Conservation (phyloP, 2,888 invertebrate genomes). For the Notodonta ziczac region DNA sequence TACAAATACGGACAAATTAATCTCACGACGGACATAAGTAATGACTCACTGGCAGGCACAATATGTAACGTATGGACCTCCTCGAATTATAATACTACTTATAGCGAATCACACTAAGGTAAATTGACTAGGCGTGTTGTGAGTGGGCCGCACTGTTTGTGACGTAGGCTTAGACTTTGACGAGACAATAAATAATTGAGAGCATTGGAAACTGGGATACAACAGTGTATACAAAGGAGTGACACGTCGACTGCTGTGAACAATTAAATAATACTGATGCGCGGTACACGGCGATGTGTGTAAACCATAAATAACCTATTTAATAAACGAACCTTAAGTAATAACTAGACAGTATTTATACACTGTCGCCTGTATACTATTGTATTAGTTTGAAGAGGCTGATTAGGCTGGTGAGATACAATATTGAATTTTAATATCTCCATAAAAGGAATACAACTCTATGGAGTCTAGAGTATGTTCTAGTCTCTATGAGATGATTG, state of each 20-base stretch:
- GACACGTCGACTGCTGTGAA: not conserved
- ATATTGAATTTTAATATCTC: too few relatives aligned
- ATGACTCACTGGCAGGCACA: slow-evolving; percentile 40
- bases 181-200: slow-evolving; percentile 16
- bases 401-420: too few relatives aligned
- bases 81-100: slow-evolving; percentile 75
- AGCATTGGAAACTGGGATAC: not conserved
- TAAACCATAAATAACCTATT: too few relatives aligned
- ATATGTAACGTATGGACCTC: slow-evolving; percentile 56
- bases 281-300: too few relatives aligned
- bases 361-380: too few relatives aligned
- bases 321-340: too few relatives aligned
- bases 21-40: slow-evolving; percentile 32
- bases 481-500: too few relatives aligned
- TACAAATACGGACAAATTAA: slow-evolving; percentile 44
- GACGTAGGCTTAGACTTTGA: slow-evolving; percentile 44
- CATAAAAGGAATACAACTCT: too few relatives aligned
- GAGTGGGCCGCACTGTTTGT: slow-evolving; percentile 66
- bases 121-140: slow-evolving; percentile 84
- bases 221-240: not conserved
- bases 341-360: too few relatives aligned
- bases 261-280: not conserved
- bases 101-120: slow-evolving; percentile 84
- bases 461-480: too few relatives aligned
- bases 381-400: too few relatives aligned